Evolutionary conservation across 2,888 invertebrate species (phyloP).

Genomic region (Cremastobaeus sp.): DNA sequence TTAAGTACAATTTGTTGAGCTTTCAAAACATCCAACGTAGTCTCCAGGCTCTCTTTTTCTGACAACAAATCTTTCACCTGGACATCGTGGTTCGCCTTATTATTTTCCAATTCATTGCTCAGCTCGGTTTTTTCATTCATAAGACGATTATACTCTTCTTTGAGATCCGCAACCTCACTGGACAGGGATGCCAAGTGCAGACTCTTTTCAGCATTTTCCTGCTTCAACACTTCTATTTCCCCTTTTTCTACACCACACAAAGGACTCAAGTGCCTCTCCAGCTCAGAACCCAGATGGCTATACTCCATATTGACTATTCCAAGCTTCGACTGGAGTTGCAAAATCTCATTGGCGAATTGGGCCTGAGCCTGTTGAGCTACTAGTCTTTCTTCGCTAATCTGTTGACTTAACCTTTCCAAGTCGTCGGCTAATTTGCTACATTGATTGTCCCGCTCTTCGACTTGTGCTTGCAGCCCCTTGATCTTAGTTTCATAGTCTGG

Average conservation of each 20-base stretch:
- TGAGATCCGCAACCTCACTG: constrained; percentile 42
- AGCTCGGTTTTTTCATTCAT: constrained; percentile 28
- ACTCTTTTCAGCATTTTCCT: constrained; percentile 23
- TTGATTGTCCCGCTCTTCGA: constrained; percentile 63
- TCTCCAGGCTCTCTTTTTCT: constrained; percentile 49
- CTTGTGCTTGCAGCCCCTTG: constrained; percentile 53
- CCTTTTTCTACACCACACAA: constrained; percentile 54
- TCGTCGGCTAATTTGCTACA: constrained; percentile 56
- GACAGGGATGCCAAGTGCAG: constrained; percentile 33
- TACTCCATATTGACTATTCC: constrained; percentile 51
- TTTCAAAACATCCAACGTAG: constrained; percentile 33
- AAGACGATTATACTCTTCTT: constrained; percentile 7
- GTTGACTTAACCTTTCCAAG: constrained; percentile 39
- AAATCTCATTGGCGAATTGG: constrained; percentile 50
- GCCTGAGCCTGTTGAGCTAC: constrained; percentile 53
- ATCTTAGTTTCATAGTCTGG: constrained; percentile 49
- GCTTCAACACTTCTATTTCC: constrained; percentile 34
- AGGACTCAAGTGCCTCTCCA: constrained; percentile 54
- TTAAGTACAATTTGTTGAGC: constrained; percentile 62
- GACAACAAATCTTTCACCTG: constrained; percentile 37
- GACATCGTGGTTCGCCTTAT: constrained; percentile 37
- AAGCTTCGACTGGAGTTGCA: constrained; percentile 50
- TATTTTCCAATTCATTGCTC: constrained; percentile 28
- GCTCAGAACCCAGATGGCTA: constrained; percentile 46
- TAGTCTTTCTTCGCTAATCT: constrained; percentile 52